phyloP scores from a whole-genome alignment of 2,113 vertebrate genomes.

The Fukomys damarensis region DNA sequence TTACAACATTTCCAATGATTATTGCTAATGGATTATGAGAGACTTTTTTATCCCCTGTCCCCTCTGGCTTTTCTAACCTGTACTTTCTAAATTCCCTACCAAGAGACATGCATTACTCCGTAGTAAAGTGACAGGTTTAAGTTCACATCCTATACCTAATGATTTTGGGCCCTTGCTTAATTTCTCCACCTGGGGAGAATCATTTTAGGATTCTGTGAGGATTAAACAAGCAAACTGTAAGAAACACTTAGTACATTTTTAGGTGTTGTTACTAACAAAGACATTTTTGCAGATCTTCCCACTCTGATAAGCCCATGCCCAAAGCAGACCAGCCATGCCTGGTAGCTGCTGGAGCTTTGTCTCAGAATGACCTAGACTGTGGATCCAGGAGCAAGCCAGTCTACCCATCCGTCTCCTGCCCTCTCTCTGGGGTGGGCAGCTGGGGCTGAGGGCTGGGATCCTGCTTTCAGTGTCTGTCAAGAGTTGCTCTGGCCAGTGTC shows the following conservation, averaged over 20 bases:
- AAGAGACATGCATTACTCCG: background rate
- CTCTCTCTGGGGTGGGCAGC: background rate
- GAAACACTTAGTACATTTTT: background rate
- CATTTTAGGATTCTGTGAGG: background rate
- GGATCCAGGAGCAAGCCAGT: background rate
- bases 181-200: background rate
- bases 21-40: background rate
- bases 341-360: fast-evolving
- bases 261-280: background rate
- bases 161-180: background rate
- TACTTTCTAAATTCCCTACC: background rate
- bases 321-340: background rate
- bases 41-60: too few relatives aligned
- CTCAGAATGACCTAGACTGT: background rate
- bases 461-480: background rate
- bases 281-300: background rate
- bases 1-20: background rate
- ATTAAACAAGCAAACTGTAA: background rate
- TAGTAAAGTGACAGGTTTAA: background rate
- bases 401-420: fast-evolving
- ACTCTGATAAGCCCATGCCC: background rate
- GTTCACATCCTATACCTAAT: background rate
- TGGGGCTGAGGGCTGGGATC: fast-evolving
- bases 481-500: background rate
- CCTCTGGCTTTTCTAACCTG: background rate